Percentiles rank a stretch among this genome's conserved stretches.
These are phyloP conservation scores for Felis chaus DNA, from an alignment of 2,113 vertebrate species.

Conservation along the genomic window DNA sequence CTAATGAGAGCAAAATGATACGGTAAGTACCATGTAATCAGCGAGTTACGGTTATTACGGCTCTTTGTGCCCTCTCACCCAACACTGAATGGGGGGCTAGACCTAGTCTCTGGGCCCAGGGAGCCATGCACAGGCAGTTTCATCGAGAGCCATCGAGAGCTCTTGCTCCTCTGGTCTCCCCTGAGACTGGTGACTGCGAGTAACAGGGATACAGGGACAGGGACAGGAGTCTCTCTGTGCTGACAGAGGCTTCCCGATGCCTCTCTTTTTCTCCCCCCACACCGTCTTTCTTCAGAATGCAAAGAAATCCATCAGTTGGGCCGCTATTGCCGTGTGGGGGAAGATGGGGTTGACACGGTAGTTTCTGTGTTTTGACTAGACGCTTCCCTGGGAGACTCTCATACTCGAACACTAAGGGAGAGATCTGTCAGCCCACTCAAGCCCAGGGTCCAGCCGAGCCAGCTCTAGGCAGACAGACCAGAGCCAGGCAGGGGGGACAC, in stretches of 20 bases:
- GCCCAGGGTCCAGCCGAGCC: not conserved
- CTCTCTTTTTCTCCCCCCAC: not conserved
- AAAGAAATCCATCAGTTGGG: not conserved
- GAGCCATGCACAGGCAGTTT: not conserved
- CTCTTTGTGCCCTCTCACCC: slow-evolving; percentile 68
- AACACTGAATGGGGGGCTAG: slow-evolving; percentile 19
- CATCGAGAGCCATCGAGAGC: not conserved
- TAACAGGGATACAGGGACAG: not conserved
- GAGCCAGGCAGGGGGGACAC: not conserved
- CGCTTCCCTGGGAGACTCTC: not conserved
- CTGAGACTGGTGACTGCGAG: not conserved
- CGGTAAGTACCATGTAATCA: slow-evolving; percentile 69
- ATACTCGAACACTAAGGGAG: not conserved
- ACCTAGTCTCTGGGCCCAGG: not conserved
- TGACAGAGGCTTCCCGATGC: not conserved
- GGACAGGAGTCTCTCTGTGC: not conserved
- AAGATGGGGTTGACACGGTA: not conserved
- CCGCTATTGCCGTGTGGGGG: not conserved
- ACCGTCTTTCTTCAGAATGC: not conserved
- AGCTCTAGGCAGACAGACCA: not conserved
- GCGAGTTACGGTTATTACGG: slow-evolving; percentile 71
- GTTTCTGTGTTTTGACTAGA: slow-evolving; percentile 48
- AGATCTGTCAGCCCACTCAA: not conserved
- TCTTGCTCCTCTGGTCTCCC: not conserved
- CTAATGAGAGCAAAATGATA: slow-evolving; percentile 77